These are phyloP conservation scores for Drepana falcataria DNA, from an alignment of 2,888 invertebrate genomes.

Conservation along the genomic window DNA sequence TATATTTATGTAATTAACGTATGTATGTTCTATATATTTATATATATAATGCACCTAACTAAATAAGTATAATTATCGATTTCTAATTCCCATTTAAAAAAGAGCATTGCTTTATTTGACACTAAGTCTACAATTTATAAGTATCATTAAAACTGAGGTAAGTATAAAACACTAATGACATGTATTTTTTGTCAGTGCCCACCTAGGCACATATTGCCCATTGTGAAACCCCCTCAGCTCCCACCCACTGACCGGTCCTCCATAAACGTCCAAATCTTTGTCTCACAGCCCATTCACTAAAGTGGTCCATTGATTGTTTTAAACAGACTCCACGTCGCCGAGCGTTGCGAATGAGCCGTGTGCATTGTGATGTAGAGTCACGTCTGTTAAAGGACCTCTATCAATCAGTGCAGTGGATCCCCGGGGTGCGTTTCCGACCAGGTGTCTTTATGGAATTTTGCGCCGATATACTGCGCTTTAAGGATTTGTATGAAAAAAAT, in stretches of 20 bases:
- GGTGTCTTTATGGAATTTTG: constrained; percentile 75
- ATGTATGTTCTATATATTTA: too few relatives aligned
- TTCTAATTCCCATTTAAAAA: too few relatives aligned
- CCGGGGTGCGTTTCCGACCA: constrained; percentile 77
- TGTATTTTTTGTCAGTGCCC: neutral
- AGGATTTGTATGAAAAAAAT: constrained; percentile 54
- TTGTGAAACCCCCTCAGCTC: constrained; percentile 48
- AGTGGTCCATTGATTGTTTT: constrained; percentile 76
- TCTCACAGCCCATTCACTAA: constrained; percentile 69
- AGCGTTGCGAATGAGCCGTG: constrained; percentile 41
- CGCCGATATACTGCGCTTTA: constrained; percentile 71
- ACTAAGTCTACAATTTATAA: too few relatives aligned
- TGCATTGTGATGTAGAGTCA: constrained; percentile 54
- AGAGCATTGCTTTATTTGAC: too few relatives aligned
- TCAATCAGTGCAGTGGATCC: constrained; percentile 66
- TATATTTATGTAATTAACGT: too few relatives aligned
- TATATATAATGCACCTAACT: too few relatives aligned
- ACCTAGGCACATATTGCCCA: neutral
- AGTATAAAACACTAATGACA: too few relatives aligned
- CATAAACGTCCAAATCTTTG: constrained; percentile 52
- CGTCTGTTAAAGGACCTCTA: constrained; percentile 62
- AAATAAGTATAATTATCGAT: too few relatives aligned
- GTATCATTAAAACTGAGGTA: too few relatives aligned
- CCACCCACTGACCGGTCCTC: constrained; percentile 45
- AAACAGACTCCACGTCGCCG: constrained; percentile 72